phyloP scores from a whole-genome alignment of 2,113 vertebrate genomes.

The Hippocampus abdominalis region DNA sequence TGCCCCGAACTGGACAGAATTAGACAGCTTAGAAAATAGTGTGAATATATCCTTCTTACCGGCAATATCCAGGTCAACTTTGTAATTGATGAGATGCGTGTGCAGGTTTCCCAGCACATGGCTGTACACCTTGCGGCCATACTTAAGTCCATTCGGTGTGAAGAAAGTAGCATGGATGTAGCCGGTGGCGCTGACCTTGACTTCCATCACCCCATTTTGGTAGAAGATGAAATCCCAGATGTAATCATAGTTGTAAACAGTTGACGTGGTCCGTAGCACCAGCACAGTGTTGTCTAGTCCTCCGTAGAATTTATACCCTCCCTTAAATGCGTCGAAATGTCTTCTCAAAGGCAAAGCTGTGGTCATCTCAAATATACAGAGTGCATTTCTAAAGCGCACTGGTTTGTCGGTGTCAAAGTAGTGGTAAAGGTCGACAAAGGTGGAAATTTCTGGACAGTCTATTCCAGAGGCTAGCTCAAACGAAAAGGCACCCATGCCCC shows the following conservation, averaged over 20 bases:
- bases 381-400: constrained; percentile 62
- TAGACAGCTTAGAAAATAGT: background rate
- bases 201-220: constrained; percentile 85
- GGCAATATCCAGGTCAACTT: constrained; percentile 87
- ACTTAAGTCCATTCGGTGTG: constrained; percentile 75
- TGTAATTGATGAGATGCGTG: constrained; percentile 88
- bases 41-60: constrained; percentile 66
- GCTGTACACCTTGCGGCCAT: constrained; percentile 80
- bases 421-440: constrained; percentile 81
- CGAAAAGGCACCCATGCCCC: constrained; percentile 80
- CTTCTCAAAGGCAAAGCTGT: constrained; percentile 79
- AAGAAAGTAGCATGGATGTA: constrained; percentile 87
- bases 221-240: constrained; percentile 91
- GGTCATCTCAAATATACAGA: constrained; percentile 90
- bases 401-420: constrained; percentile 80
- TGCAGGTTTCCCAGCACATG: constrained; percentile 87
- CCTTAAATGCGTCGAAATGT: constrained; percentile 80
- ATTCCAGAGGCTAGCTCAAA: constrained; percentile 82
- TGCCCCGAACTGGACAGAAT: no score
- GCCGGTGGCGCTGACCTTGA: constrained; percentile 84
- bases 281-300: constrained; percentile 81
- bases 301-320: constrained; percentile 81
- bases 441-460: constrained; percentile 83
- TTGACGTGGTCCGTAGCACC: constrained; percentile 83
- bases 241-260: constrained; percentile 94